Conservation (phyloP, 2,888 invertebrate genomes). For the Harpalus rufipes region DNA sequence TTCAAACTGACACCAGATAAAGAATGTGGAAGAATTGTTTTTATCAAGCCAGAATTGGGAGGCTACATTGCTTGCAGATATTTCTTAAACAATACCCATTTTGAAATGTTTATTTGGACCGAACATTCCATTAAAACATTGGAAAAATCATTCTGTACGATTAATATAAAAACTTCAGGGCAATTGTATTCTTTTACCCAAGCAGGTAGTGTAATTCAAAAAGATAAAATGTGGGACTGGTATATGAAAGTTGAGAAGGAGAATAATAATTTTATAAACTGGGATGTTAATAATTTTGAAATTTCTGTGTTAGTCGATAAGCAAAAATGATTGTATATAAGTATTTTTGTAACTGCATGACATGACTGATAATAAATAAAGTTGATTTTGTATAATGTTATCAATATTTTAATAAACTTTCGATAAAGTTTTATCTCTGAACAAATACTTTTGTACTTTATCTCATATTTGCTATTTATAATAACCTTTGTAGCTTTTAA, state of each 20-base stretch:
- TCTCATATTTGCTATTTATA: too few species aligned
- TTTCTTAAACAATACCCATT: background rate
- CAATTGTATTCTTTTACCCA: background rate
- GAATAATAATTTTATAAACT: constrained; percentile 3
- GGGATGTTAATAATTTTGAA: constrained; percentile 6
- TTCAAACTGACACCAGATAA: background rate
- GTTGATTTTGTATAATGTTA: too few species aligned
- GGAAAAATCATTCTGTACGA: background rate
- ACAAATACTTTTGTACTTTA: too few species aligned
- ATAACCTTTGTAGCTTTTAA: too few species aligned
- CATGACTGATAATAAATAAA: too few species aligned
- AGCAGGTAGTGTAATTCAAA: background rate
- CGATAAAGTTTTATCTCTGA: too few species aligned
- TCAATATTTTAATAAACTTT: too few species aligned
- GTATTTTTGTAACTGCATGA: background rate
- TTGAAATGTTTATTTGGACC: constrained; percentile 16
- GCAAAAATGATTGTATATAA: background rate
- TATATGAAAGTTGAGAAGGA: background rate
- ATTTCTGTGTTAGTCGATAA: background rate
- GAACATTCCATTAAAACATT: background rate
- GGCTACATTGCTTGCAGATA: background rate
- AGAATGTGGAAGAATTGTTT: background rate
- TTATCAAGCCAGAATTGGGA: background rate
- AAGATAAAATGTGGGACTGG: constrained; percentile 14
- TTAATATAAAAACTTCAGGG: background rate